phyloP scores from a whole-genome alignment of 2,113 vertebrate genomes.

The Corvus cornix region DNA sequence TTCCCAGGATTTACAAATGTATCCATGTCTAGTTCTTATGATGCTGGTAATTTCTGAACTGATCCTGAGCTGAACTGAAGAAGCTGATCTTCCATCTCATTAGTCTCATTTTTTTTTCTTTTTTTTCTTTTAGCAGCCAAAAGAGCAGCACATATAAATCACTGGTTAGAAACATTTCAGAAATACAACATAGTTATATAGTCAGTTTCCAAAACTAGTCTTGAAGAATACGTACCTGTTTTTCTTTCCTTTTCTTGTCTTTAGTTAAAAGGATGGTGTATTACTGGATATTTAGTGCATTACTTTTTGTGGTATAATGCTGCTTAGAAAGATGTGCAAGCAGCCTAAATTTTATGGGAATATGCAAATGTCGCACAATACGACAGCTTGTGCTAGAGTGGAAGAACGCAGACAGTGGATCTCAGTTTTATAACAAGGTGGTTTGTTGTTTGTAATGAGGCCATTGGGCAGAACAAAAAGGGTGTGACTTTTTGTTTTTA shows the following conservation, averaged over 20 bases:
- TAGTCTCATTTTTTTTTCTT: neutral
- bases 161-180: neutral
- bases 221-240: neutral
- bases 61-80: neutral
- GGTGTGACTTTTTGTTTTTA: neutral
- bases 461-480: neutral
- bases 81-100: neutral
- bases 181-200: neutral
- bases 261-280: neutral
- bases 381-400: neutral
- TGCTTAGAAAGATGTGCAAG: neutral
- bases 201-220: neutral
- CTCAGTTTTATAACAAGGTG: constrained; percentile 7
- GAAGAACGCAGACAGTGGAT: neutral
- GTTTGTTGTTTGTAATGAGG: constrained; percentile 1
- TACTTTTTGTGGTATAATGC: neutral
- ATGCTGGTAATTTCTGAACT: constrained; percentile 10
- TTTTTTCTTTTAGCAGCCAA: neutral
- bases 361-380: neutral
- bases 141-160: neutral
- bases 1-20: neutral
- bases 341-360: constrained; percentile 1
- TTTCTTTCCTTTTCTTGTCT: neutral
- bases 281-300: neutral
- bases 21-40: neutral